Evolutionary conservation across 2,797 vertebrate genomes (phyloP).

Genomic region (Coluber constrictor): DNA sequence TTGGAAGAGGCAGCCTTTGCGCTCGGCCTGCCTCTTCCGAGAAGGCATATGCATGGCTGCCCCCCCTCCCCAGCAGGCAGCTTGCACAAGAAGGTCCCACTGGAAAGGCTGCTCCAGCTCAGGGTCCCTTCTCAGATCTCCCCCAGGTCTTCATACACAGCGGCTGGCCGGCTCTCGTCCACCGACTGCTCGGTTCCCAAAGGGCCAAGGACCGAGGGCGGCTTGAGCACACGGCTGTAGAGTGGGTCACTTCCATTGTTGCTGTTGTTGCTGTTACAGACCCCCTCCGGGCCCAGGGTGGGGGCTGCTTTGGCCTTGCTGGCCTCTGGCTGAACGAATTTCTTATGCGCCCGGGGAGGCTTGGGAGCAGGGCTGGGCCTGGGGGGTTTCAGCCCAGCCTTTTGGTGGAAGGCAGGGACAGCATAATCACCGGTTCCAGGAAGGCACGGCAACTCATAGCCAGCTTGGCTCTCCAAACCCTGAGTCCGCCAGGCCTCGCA

Average conservation of each 20-base stretch:
- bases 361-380: constrained; percentile 85
- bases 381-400: constrained; percentile 64
- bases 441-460: constrained; percentile 75
- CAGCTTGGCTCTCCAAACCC: constrained; percentile 57
- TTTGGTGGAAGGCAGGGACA: constrained; percentile 56
- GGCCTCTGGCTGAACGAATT: constrained; percentile 12
- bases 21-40: background rate
- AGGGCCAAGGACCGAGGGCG: accelerated
- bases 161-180: constrained; percentile 38
- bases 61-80: background rate
- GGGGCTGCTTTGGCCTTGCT: background rate
- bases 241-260: constrained; percentile 39
- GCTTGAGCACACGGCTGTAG: constrained; percentile 7
- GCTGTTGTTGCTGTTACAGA: constrained; percentile 71
- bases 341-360: constrained; percentile 66
- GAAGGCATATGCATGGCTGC: no score
- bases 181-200: constrained; percentile 58
- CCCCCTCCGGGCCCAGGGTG: constrained; percentile 39
- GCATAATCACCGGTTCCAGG: constrained; percentile 71
- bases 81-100: background rate
- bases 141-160: constrained; percentile 63
- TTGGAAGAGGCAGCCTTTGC: background rate
- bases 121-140: constrained; percentile 38
- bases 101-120: background rate
- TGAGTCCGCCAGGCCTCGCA: constrained; percentile 75